Evolutionary conservation across 2,888 invertebrate species (phyloP).

Genomic region (Nemoura dubitans): DNA sequence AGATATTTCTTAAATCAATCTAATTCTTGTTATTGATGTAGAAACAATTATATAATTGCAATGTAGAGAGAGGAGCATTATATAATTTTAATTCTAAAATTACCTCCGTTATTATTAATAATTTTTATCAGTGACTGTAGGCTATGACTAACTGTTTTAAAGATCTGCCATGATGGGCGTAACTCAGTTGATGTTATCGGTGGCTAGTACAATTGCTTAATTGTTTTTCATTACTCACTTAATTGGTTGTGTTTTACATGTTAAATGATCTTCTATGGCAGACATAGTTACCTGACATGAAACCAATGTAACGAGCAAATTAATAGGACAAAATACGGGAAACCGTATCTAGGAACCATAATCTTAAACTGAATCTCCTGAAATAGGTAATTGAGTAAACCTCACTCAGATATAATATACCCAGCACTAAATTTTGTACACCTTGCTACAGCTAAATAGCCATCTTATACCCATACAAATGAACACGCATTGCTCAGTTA

Average conservation of each 20-base stretch:
- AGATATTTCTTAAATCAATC: background rate
- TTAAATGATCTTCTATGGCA: too few relatives aligned
- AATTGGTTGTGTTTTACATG: background rate
- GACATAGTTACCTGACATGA: background rate
- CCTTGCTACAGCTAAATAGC: background rate
- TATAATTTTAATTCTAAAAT: background rate
- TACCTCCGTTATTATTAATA: background rate
- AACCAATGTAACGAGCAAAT: background rate
- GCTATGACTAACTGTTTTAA: background rate
- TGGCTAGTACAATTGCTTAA: background rate
- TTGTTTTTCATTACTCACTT: background rate
- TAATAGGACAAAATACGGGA: background rate
- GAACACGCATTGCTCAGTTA: background rate
- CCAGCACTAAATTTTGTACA: constrained; percentile 12
- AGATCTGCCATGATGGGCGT: background rate
- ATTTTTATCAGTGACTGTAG: background rate
- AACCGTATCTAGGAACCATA: background rate
- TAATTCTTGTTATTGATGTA: background rate
- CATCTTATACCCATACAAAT: background rate
- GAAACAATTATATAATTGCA: background rate
- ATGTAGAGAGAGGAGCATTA: background rate
- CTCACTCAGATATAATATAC: background rate
- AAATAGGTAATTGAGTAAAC: background rate
- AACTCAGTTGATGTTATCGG: too few relatives aligned
- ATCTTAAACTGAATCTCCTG: background rate